These are phyloP conservation scores for Syrrhaptes paradoxus DNA, from an alignment of 2,113 vertebrate species.

Conservation along the genomic window DNA sequence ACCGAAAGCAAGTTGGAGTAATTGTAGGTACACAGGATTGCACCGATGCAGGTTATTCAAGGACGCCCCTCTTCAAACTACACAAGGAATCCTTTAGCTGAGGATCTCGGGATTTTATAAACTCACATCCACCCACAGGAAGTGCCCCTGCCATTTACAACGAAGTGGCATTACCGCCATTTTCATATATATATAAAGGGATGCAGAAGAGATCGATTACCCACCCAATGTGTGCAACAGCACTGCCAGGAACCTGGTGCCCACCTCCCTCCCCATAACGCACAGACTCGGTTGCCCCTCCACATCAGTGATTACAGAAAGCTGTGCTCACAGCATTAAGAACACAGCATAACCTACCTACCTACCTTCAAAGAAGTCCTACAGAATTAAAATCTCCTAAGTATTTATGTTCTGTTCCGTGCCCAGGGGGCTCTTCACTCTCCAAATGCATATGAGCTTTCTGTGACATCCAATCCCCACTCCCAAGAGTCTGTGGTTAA, in stretches of 20 bases:
- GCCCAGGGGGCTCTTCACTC: background rate
- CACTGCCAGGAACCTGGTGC: background rate
- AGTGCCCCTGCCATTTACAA: background rate
- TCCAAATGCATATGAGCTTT: background rate
- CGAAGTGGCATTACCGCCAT: background rate
- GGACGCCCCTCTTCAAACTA: background rate
- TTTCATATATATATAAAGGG: background rate
- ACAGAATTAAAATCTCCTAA: background rate
- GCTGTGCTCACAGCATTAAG: background rate
- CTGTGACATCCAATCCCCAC: background rate
- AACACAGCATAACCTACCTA: background rate
- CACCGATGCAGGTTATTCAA: background rate
- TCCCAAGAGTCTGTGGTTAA: background rate
- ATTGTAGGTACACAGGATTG: accelerated
- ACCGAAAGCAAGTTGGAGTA: background rate
- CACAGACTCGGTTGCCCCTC: background rate
- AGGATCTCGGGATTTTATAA: background rate
- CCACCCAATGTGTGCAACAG: background rate
- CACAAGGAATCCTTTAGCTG: background rate
- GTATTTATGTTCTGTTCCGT: background rate
- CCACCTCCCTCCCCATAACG: background rate
- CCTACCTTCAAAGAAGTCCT: background rate
- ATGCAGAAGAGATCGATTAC: background rate
- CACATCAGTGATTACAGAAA: background rate
- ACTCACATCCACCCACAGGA: background rate